Percentiles rank a stretch among this genome's conserved stretches.
phyloP scores from a whole-genome alignment of 2,888 invertebrate genomes.

The Dolichopus griseipennis region DNA sequence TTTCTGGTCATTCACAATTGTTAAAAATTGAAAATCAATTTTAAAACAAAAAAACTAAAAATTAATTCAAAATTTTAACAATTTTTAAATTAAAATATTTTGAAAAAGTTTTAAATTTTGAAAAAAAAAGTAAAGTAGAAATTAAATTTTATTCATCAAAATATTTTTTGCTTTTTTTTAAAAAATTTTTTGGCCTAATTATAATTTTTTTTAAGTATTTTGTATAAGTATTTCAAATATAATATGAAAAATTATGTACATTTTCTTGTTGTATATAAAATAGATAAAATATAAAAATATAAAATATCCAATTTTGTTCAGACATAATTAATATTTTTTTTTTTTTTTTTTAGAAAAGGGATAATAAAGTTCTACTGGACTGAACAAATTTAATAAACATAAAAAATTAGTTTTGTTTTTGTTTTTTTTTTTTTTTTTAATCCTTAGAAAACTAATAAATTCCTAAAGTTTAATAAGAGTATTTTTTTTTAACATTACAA shows the following conservation, averaged over 20 bases:
- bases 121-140: too few species aligned
- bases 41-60: too few species aligned
- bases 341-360: neutral
- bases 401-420: neutral
- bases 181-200: neutral
- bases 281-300: neutral
- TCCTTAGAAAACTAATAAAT: slow-evolving; percentile 2
- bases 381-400: neutral
- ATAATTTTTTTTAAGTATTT: neutral
- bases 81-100: too few species aligned
- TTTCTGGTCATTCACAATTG: too few species aligned
- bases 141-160: too few species aligned
- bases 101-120: too few species aligned
- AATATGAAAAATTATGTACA: too few species aligned
- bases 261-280: neutral
- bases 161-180: neutral
- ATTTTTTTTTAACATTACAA: neutral
- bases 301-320: neutral
- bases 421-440: neutral
- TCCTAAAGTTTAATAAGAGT: neutral
- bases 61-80: too few species aligned
- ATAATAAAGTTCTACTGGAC: slow-evolving; percentile 6
- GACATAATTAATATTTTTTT: neutral
- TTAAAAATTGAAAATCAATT: too few species aligned
- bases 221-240: neutral